Conservation (phyloP, 1,140 invertebrate genomes). For the Lepidostoma basale region DNA sequence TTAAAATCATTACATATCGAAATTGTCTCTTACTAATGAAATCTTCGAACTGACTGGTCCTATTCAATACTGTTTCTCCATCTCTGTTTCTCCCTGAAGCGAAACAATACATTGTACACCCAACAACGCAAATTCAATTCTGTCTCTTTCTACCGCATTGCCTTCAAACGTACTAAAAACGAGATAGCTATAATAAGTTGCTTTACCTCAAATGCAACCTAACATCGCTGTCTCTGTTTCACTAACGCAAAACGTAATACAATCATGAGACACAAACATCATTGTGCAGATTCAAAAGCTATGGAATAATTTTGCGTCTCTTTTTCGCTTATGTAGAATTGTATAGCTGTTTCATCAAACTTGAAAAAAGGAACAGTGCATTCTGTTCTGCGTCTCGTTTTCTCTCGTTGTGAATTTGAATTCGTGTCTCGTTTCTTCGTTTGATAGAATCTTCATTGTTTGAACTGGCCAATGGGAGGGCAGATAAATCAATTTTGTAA, state of each 20-base stretch:
- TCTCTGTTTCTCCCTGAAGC: conserved; percentile 12
- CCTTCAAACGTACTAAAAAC: background rate
- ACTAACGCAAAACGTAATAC: background rate
- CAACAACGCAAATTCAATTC: background rate
- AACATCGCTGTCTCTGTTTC: background rate
- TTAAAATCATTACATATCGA: conserved; percentile 36
- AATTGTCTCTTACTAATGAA: conserved; percentile 32
- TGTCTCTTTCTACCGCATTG: background rate
- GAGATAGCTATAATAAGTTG: background rate
- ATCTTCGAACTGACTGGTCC: conserved; percentile 27
- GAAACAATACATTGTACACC: background rate
- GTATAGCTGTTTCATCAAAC: conserved; percentile 11
- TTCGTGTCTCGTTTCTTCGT: background rate
- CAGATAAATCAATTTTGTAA: conserved; percentile 23
- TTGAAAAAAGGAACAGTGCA: conserved; percentile 23
- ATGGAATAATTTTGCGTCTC: background rate
- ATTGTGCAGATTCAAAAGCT: background rate
- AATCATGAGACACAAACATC: background rate
- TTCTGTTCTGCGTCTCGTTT: background rate
- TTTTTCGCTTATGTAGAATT: conserved; percentile 5
- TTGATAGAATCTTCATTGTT: conserved; percentile 8
- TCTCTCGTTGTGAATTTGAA: background rate
- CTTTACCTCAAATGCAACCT: background rate
- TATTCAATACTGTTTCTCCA: background rate
- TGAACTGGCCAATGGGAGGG: conserved; percentile 6